Conservation (phyloP, 2,113 vertebrate species). For the Carlito syrichta region DNA sequence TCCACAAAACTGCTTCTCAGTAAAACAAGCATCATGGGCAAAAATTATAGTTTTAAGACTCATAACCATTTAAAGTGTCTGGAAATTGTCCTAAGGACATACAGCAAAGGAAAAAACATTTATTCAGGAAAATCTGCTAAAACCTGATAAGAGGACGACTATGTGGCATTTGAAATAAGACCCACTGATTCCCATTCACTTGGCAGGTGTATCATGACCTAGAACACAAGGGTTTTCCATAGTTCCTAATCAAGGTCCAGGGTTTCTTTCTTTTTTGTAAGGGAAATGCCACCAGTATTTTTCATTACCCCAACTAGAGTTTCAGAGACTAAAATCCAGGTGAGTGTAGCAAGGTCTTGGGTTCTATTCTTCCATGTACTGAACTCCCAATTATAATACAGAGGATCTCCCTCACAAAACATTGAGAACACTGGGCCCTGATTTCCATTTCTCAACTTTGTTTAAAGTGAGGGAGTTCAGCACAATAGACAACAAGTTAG, state of each 20-base stretch:
- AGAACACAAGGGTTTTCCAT: not conserved
- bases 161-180: not conserved
- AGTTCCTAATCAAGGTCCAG: not conserved
- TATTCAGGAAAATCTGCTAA: not conserved
- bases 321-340: not conserved
- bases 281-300: not conserved
- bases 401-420: not conserved
- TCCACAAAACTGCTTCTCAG: not conserved
- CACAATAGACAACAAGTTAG: not conserved
- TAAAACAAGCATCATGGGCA: not conserved
- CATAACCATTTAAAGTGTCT: not conserved
- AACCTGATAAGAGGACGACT: not conserved
- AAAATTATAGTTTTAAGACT: not conserved
- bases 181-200: not conserved
- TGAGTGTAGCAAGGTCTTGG: not conserved
- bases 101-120: not conserved
- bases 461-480: not conserved
- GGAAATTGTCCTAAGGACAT: not conserved
- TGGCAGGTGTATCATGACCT: not conserved
- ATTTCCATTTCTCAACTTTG: not conserved
- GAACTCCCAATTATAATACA: no score
- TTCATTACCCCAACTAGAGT: not conserved
- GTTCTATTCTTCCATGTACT: not conserved
- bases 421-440: no score
- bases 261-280: not conserved